A percentile compares a stretch with the other conserved stretches of the same genome.
phyloP scores from a whole-genome alignment of 2,113 vertebrate species.

The Carlito syrichta region DNA sequence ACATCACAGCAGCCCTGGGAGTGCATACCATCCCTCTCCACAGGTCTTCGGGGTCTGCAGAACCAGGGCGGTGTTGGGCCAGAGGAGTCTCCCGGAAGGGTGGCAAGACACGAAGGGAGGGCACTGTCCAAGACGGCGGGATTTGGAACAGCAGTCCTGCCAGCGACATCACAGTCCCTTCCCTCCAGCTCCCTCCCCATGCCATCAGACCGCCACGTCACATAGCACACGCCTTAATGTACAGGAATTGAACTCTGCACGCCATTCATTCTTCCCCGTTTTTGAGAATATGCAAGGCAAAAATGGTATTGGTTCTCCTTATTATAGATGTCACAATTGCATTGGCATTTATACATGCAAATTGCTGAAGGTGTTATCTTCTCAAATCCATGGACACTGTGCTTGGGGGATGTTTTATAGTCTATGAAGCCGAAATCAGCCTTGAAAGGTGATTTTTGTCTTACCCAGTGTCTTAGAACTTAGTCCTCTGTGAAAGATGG shows the following conservation, averaged over 20 bases:
- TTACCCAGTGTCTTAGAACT: neutral
- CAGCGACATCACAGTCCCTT: neutral
- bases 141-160: too few species aligned
- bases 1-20: rapidly evolving
- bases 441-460: neutral
- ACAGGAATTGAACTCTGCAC: neutral
- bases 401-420: neutral
- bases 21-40: rapidly evolving
- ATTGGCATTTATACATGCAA: neutral
- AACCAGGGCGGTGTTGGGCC: neutral
- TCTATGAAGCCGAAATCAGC: neutral
- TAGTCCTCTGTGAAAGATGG: neutral
- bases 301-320: neutral
- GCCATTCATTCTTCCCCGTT: neutral
- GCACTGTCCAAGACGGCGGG: rapidly evolving
- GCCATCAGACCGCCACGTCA: neutral
- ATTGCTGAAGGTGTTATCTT: neutral
- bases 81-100: too few species aligned
- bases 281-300: neutral
- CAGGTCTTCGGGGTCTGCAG: neutral
- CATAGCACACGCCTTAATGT: neutral
- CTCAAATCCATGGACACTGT: neutral
- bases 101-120: rapidly evolving
- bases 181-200: neutral
- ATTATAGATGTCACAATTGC: neutral